phyloP scores from a whole-genome alignment of 2,113 vertebrate species.

The Leucopsar rothschildi region DNA sequence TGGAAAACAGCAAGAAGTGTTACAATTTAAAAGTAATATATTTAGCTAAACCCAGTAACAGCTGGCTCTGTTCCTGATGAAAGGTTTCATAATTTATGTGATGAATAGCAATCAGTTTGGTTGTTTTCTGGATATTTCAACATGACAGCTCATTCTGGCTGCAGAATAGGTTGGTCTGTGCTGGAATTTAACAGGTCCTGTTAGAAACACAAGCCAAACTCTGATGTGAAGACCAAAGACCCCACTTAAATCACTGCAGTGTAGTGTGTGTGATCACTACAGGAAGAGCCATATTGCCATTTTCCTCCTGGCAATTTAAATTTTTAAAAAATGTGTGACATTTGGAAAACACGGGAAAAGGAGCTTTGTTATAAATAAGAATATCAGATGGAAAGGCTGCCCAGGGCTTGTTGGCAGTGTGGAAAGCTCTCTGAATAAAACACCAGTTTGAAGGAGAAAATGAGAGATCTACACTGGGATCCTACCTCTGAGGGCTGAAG shows the following conservation, averaged over 20 bases:
- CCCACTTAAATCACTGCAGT: not conserved
- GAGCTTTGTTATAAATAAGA: not conserved
- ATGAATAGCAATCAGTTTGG: not conserved
- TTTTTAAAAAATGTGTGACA: not conserved
- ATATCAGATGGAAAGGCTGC: not conserved
- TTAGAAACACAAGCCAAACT: not conserved
- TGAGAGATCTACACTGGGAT: not conserved
- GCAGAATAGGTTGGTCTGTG: not conserved
- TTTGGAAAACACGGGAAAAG: not conserved
- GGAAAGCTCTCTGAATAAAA: not conserved
- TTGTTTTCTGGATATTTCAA: constrained; percentile 15
- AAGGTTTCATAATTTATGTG: constrained; percentile 1
- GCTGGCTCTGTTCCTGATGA: not conserved
- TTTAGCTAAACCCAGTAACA: not conserved
- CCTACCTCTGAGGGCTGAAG: not conserved
- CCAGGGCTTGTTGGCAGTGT: not conserved
- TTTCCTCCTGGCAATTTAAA: not conserved
- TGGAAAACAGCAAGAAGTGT: not conserved
- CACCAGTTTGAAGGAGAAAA: not conserved
- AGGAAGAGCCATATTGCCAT: not conserved
- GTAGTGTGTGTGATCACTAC: not conserved
- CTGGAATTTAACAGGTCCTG: not conserved
- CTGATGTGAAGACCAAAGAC: not conserved
- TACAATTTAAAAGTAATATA: not conserved
- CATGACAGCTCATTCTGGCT: not conserved